These are phyloP conservation scores for Elephantulus edwardii DNA, from an alignment of 2,113 vertebrate genomes.

Conservation along the genomic window DNA sequence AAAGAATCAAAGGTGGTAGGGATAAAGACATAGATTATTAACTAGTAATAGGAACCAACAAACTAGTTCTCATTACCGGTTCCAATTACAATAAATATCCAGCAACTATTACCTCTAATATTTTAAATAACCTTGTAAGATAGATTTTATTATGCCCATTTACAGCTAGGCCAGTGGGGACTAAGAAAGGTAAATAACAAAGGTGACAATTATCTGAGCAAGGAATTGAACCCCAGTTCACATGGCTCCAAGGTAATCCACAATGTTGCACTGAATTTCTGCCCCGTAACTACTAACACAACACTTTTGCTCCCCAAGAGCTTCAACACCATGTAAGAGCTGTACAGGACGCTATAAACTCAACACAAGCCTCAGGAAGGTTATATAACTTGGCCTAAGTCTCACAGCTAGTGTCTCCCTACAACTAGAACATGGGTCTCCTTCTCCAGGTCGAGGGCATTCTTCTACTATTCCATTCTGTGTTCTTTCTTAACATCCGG, in stretches of 20 bases:
- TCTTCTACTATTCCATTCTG: not conserved
- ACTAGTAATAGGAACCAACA: not conserved
- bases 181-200: slow-evolving; percentile 20
- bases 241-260: not conserved
- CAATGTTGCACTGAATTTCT: not conserved
- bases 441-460: not conserved
- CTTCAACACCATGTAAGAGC: not conserved
- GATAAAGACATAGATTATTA: not conserved
- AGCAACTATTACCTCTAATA: not conserved
- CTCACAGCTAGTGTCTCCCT: not conserved
- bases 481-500: not conserved
- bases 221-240: not conserved
- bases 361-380: not conserved
- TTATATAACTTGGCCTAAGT: not conserved
- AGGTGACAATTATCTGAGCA: not conserved
- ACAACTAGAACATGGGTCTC: not conserved
- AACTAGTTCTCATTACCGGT: slow-evolving; percentile 21
- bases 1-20: slow-evolving; percentile 23
- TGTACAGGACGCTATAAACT: not conserved
- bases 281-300: not conserved
- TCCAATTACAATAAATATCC: not conserved
- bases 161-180: not conserved
- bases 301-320: not conserved
- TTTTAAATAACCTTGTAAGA: not conserved
- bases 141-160: not conserved